Conservation (phyloP, 2,113 vertebrate species). For the Lepisosteus osseus region DNA sequence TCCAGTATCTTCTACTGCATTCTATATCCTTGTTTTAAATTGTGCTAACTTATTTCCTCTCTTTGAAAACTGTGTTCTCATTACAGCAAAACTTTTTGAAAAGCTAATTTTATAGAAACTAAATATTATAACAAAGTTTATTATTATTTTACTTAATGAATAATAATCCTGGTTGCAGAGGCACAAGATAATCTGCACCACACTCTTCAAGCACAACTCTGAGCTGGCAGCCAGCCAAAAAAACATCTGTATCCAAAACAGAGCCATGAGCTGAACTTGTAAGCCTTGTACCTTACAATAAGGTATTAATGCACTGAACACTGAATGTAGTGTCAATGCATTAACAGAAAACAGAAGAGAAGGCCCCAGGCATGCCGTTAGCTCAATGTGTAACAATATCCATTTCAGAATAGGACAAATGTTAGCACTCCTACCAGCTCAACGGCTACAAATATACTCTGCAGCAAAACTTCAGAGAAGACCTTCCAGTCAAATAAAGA, state of each 20-base stretch:
- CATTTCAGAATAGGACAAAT: conserved; percentile 33
- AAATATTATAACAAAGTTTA: too few relatives aligned
- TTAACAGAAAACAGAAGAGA: conserved; percentile 59
- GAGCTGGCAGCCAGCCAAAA: conserved; percentile 45
- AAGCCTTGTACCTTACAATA: conserved; percentile 53
- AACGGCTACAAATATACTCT: neutral
- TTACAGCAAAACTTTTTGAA: too few relatives aligned
- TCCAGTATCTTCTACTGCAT: too few relatives aligned
- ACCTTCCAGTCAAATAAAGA: too few relatives aligned
- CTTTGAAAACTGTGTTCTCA: too few relatives aligned
- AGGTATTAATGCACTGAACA: conserved; percentile 57
- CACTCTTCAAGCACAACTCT: conserved; percentile 7
- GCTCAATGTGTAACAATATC: conserved; percentile 50
- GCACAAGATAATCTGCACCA: neutral
- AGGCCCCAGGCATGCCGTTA: conserved; percentile 43
- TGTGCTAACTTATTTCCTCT: too few relatives aligned
- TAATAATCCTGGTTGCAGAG: neutral
- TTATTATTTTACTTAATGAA: too few relatives aligned
- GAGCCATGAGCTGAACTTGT: conserved; percentile 48
- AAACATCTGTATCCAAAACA: conserved; percentile 59
- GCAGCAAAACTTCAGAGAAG: too few relatives aligned
- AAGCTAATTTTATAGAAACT: too few relatives aligned
- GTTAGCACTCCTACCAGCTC: neutral
- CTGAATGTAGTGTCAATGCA: neutral
- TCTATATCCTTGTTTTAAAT: too few relatives aligned